Base-by-base conservation (phyloP, 2,797 vertebrate genomes). In the Fringilla coelebs region DNA sequence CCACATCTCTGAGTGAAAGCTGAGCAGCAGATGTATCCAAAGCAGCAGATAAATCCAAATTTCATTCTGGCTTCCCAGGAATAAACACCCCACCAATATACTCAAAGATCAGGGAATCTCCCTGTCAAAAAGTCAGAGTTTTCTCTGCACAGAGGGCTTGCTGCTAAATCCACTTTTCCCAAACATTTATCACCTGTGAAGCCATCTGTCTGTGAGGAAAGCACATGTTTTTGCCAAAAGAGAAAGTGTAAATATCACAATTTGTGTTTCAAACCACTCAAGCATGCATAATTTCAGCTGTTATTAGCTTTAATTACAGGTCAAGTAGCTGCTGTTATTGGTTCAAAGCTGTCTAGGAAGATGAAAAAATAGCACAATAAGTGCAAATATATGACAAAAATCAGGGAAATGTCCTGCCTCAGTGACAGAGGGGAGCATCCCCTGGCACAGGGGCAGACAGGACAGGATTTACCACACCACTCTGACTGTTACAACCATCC, bases 271-370 rank as follows among this genome's bases (percentile, higher is more conserved):
- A 66, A 90, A 72, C 72, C 32, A 58, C 80, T 78, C 66, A 43
- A 68, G 58, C 18, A 4, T 24, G 31, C 26, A 7, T 74, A 72
- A 92, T 88, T 88, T 84, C 73, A 48, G 34, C 51, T 86, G 66
- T 83, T 76, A 83, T 65, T 81, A 93, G 49, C 43, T 61, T 72
- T 91, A 88, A 92, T 80, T 85, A 72, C 41, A 20, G 10, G 32
- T 43, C 70, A 84, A 89, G 85, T 52, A 70, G 76, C 49, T 94
- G 89, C 46, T 74, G 65, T 78, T 76, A 58, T 25, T 36, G 31
- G 17, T 26, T 73, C 38, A 49, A 91, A 80, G 62, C 60, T 61
- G 34, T 72, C 79, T 65, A 43, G 40, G 38, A 91, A 86, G 28
- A 62, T 8, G 13, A 74, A 57, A 75, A 83, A 74, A 74, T 4